Percentiles rank a stretch among this genome's conserved stretches.
Conservation (phyloP, 2,113 vertebrate genomes). For the Chionis minor region DNA sequence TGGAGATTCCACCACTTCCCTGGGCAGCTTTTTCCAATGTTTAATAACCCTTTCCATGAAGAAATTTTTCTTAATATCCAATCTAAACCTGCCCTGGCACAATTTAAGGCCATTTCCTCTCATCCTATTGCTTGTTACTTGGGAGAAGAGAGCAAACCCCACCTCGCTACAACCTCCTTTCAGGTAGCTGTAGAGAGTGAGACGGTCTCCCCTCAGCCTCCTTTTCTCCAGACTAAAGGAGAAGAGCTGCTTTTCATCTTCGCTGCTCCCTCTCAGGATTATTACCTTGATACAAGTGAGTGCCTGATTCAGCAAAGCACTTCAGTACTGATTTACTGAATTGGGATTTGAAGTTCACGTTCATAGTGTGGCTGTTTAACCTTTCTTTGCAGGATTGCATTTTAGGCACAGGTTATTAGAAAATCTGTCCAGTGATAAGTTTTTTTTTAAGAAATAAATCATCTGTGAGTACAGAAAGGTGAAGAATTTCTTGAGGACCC, state of each 20-base stretch:
- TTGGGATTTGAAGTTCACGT: neutral
- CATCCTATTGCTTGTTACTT: too few species aligned
- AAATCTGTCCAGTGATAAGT: neutral
- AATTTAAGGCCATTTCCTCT: too few species aligned
- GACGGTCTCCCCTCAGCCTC: too few species aligned
- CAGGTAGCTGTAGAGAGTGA: too few species aligned
- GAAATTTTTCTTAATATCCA: too few species aligned
- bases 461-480: neutral
- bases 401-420: neutral
- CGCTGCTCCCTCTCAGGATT: neutral
- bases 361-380: neutral
- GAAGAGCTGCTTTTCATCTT: neutral
- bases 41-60: too few species aligned
- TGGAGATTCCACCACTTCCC: too few species aligned
- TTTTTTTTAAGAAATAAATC: neutral
- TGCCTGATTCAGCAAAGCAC: neutral
- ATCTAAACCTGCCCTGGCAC: too few species aligned
- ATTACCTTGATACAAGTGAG: neutral
- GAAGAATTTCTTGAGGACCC: neutral
- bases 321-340: neutral
- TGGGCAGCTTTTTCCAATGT: too few species aligned
- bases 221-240: too few species aligned
- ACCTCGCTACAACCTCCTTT: too few species aligned
- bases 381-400: neutral
- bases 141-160: too few species aligned